Conservation (phyloP, 2,888 invertebrate species). For the Ellobium chinense region DNA sequence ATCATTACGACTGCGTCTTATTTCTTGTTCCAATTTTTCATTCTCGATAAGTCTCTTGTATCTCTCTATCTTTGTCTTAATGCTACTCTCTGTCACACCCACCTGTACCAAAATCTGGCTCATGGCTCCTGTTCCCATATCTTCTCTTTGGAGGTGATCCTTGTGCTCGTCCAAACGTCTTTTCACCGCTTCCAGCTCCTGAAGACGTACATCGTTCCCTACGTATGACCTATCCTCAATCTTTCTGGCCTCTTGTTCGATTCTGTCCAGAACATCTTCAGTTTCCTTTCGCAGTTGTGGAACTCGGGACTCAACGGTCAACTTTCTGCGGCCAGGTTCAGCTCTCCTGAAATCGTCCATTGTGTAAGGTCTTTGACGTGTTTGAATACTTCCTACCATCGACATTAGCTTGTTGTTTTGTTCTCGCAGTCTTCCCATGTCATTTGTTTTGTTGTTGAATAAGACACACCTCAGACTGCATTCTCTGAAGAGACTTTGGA, state of each 20-base stretch:
- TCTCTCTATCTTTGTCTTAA: background rate
- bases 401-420: background rate
- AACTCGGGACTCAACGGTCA: background rate
- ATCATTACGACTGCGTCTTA: too few relatives aligned
- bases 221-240: too few relatives aligned
- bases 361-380: background rate
- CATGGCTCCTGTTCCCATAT: background rate
- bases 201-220: too few relatives aligned
- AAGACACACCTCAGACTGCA: background rate
- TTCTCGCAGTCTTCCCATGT: background rate
- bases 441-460: background rate
- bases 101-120: background rate
- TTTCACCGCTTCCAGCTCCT: background rate
- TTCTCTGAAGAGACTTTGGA: conserved; percentile 6
- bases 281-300: background rate
- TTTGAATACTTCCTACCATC: background rate
- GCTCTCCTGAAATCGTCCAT: background rate
- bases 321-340: background rate
- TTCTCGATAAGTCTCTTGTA: background rate
- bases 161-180: background rate
- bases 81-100: background rate
- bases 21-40: background rate
- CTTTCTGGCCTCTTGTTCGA: too few relatives aligned
- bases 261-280: background rate
- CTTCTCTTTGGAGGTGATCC: background rate